Evolutionary conservation across 2,113 vertebrate species (phyloP).

Genomic region (Nerophis lumbriciformis): DNA sequence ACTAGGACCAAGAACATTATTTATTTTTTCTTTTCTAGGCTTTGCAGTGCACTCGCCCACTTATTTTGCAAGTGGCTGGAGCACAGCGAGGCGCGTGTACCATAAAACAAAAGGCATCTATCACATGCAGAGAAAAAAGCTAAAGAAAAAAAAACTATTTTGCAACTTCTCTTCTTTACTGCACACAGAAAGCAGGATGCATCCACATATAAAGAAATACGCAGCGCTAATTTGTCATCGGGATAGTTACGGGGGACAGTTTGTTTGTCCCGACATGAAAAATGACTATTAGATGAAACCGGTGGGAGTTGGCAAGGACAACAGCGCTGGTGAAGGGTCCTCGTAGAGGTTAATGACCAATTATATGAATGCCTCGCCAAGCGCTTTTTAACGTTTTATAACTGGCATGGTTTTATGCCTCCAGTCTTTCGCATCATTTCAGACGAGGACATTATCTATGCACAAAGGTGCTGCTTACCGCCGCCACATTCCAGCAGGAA

Average conservation of each 20-base stretch:
- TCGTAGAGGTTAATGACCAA: conserved; percentile 70
- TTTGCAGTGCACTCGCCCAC: conserved; percentile 34
- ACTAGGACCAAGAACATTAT: too few species aligned
- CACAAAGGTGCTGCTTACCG: conserved; percentile 51
- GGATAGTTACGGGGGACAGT: conserved; percentile 9
- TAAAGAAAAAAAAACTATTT: conserved; percentile 31
- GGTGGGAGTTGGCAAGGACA: conserved; percentile 61
- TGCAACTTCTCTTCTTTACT: conserved; percentile 13
- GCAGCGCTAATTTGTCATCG: neutral
- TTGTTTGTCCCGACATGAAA: conserved; percentile 48
- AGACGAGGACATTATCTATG: conserved; percentile 62
- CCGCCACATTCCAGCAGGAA: conserved; percentile 48
- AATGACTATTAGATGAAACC: conserved; percentile 55
- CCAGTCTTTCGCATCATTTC: conserved; percentile 65
- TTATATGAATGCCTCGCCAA: conserved; percentile 67
- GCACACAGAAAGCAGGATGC: neutral
- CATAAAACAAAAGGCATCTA: neutral
- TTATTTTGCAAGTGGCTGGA: conserved; percentile 41
- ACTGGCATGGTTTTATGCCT: conserved; percentile 69
- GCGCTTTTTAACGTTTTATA: conserved; percentile 66
- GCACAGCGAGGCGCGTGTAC: conserved; percentile 9
- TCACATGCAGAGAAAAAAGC: neutral
- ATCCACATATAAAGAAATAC: conserved; percentile 8
- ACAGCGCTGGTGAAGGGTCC: conserved; percentile 51
- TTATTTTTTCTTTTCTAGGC: conserved; percentile 35